Evolutionary conservation across 35 echinoderm and acorn worm genomes (phyloP).

Genomic region (Stichopus chloronotus): DNA sequence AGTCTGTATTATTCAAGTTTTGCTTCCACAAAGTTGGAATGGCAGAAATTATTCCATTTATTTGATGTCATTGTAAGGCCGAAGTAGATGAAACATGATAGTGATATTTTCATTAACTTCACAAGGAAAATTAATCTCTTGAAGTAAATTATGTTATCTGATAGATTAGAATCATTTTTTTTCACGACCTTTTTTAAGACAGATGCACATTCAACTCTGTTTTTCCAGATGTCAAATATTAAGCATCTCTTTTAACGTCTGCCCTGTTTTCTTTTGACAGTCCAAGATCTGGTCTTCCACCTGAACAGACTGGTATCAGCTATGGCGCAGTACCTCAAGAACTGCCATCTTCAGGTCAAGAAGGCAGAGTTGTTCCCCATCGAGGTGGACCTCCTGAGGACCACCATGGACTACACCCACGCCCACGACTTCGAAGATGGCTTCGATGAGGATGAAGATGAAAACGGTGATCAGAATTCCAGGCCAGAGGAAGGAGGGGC

Average conservation of each 20-base stretch:
- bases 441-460: constrained; percentile 76
- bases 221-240: no score
- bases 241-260: neutral
- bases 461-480: constrained; percentile 45
- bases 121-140: no score
- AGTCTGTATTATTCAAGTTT: no score
- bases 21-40: no score
- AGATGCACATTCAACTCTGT: no score
- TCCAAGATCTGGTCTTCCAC: constrained; percentile 98
- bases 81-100: no score
- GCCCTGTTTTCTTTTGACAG: constrained; percentile 46
- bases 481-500: constrained; percentile 31
- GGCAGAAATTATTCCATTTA: no score
- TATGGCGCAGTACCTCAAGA: constrained; percentile 82
- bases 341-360: constrained; percentile 94
- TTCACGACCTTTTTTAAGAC: no score
- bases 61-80: no score
- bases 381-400: constrained; percentile 90
- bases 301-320: constrained; percentile 87
- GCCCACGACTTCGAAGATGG: constrained; percentile 81
- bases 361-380: constrained; percentile 90
- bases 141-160: no score
- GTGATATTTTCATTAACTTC: no score
- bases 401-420: constrained; percentile 85
- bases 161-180: no score